A percentile compares a stretch with the other conserved stretches of the same genome.
phyloP scores from a whole-genome alignment of 2,113 vertebrate species.

The Polypterus senegalus region DNA sequence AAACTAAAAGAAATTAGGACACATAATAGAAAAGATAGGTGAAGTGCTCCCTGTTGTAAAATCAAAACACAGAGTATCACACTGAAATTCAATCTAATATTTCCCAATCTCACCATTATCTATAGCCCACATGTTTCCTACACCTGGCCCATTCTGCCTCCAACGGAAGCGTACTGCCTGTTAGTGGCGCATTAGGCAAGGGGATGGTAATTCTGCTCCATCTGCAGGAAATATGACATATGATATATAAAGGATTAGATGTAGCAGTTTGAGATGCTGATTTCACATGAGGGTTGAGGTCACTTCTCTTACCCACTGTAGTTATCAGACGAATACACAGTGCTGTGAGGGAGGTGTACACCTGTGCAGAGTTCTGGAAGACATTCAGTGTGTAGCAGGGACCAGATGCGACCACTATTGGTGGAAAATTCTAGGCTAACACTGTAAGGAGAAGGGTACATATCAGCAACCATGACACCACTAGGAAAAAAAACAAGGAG shows the following conservation, averaged over 20 bases:
- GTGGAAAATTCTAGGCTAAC: constrained; percentile 88
- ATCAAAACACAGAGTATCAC: constrained; percentile 20
- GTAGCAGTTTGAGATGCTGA: too few relatives aligned
- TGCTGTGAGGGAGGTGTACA: constrained; percentile 86
- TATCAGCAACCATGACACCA: not conserved
- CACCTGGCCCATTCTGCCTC: constrained; percentile 73
- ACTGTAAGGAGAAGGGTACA: constrained; percentile 33
- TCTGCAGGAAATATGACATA: constrained; percentile 38
- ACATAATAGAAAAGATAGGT: constrained; percentile 21
- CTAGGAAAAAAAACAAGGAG: not conserved
- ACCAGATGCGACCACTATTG: constrained; percentile 88
- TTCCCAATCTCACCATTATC: constrained; percentile 73
- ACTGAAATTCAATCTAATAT: not conserved
- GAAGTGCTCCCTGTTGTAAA: constrained; percentile 11
- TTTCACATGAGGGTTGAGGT: not conserved
- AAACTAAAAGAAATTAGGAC: constrained; percentile 59
- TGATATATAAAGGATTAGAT: too few relatives aligned
- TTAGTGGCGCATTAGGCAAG: constrained; percentile 81
- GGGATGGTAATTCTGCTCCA: constrained; percentile 92
- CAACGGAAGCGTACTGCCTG: constrained; percentile 81
- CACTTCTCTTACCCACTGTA: constrained; percentile 75
- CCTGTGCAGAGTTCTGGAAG: constrained; percentile 84
- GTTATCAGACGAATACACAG: constrained; percentile 88
- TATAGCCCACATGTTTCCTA: constrained; percentile 90
- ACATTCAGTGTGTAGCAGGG: constrained; percentile 82